phyloP scores from a whole-genome alignment of 2,797 vertebrate species.

The Eulemur coronatus region DNA sequence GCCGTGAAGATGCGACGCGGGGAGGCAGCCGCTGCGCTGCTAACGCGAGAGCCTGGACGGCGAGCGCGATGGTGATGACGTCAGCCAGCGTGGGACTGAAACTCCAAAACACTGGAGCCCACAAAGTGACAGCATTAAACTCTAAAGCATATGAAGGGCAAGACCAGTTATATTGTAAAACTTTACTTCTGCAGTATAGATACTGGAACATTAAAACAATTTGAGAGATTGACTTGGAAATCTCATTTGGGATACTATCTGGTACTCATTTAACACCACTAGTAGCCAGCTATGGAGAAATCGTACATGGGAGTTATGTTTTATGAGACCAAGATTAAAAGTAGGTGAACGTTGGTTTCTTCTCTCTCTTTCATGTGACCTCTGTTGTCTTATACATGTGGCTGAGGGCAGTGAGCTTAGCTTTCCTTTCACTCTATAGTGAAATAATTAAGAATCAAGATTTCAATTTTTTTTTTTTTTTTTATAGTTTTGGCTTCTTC shows the following conservation, averaged over 20 bases:
- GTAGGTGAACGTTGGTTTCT: not conserved
- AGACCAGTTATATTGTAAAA: not conserved
- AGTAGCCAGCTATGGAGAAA: not conserved
- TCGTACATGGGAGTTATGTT: not conserved
- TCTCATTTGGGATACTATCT: not conserved
- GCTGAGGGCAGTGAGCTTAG: not conserved
- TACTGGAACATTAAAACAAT: not conserved
- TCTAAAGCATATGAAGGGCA: not conserved
- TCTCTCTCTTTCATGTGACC: not conserved
- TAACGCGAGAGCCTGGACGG: too few relatives aligned
- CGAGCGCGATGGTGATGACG: not conserved
- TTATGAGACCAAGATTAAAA: not conserved
- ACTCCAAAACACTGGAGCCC: constrained; percentile 50
- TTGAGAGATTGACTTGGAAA: not conserved
- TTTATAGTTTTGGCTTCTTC: not conserved
- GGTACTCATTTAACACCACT: not conserved
- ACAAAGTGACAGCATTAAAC: constrained; percentile 25
- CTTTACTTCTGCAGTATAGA: not conserved
- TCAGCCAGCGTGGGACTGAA: constrained; percentile 8
- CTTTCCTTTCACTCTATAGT: not conserved
- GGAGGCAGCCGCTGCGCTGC: not conserved
- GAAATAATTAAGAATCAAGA: not conserved
- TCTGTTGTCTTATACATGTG: not conserved
- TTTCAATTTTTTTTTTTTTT: not conserved
- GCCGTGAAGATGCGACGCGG: not conserved